These are phyloP conservation scores for Trachops cirrhosus DNA, from an alignment of 2,797 vertebrate species.

Conservation along the genomic window DNA sequence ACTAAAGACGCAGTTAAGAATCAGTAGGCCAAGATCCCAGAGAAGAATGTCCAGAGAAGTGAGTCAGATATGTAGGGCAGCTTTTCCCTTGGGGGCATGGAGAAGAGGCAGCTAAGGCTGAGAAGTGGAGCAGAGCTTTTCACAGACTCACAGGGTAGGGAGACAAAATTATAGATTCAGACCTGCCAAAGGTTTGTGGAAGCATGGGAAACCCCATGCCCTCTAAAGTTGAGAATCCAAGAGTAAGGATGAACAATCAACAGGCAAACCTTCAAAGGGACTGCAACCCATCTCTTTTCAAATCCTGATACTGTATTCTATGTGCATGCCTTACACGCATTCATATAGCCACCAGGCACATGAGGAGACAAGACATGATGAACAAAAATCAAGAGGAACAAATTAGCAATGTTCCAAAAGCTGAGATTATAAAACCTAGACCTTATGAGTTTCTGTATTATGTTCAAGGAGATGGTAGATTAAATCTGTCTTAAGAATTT, in stretches of 20 bases:
- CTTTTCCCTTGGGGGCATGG: neutral
- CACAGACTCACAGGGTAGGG: neutral
- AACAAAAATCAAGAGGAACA: neutral
- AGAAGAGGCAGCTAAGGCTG: neutral
- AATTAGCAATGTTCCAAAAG: neutral
- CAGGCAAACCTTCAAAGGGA: neutral
- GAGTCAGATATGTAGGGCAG: neutral
- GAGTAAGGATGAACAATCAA: neutral
- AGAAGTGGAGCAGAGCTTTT: slow-evolving; percentile 7
- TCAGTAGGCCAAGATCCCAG: neutral
- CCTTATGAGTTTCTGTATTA: neutral
- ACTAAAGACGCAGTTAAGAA: neutral
- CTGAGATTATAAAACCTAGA: neutral
- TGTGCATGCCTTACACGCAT: neutral
- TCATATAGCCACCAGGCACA: neutral
- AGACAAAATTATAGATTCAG: neutral
- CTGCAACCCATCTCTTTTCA: neutral
- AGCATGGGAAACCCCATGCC: neutral
- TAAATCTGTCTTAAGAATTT: neutral
- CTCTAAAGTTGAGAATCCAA: neutral
- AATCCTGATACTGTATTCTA: neutral
- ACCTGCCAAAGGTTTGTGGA: neutral
- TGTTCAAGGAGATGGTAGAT: neutral
- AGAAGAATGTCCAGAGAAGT: neutral
- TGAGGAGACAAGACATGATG: neutral